Evolutionary conservation across 2,888 invertebrate species (phyloP), one percentile per base, ranked within the genome.

Genomic region (Cryptus viduatorius): DNA sequence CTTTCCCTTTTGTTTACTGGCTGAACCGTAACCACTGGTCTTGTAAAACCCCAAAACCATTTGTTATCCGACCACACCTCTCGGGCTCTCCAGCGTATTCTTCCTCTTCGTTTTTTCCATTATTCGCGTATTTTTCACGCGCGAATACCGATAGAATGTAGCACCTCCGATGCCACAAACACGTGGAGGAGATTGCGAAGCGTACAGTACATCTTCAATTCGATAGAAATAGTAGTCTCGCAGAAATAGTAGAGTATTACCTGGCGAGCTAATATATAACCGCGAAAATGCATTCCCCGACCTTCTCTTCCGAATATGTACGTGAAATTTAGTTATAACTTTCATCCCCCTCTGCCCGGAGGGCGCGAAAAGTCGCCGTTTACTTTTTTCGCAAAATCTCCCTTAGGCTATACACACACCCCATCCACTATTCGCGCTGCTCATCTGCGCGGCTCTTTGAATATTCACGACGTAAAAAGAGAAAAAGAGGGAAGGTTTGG

Each of bases 381-480:
- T 56, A 78, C 81, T 82, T 65, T 77, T 81, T 61, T 53, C 19
- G 29, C 29, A 24, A 8, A 67, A 77, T 16, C 64, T 31, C 8
- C 72, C 53, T 46, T 37, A 16, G 48, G 56, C 56, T 64, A 65
- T 48, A 29, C 71, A 50, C 53, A 16, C 48, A n/a, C 37, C 65
- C 7, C 46, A 31, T 7, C 50, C 75, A 42, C 68, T 59, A 71
- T 50, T 50, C 59, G 31, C 65, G 65, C 16, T 69, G 64, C 12
- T 67, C 50, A 68, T 73, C 53, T 42, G 24, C 59, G 56, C 16
- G 56, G 50, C 53, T 68, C 50, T 80, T 77, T 84, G 80, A 77
- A 81, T 84, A 84, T 84, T 84, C 81, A 84, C 68, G 81, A 80
- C 65, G n/a, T 29, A 71, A 48, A 59, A 5, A 68, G 31, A 29